Evolutionary conservation across 2,888 invertebrate species (phyloP), one percentile per base, ranked within the genome.

Genomic region (Liodrosophila aerea): DNA sequence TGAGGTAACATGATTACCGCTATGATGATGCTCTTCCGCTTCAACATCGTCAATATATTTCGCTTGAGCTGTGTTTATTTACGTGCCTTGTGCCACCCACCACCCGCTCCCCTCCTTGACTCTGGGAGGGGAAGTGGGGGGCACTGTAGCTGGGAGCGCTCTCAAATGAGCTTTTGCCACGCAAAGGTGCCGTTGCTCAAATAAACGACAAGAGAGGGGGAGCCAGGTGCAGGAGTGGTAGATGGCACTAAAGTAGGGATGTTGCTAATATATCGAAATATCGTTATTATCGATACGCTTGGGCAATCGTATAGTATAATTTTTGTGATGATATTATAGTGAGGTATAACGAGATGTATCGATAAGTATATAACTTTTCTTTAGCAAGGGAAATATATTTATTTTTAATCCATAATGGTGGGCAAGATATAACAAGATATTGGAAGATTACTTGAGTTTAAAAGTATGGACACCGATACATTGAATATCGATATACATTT

Each of bases 1-100:
- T 86, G 85, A 86, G 87, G 87, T 88, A 88, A 88, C 88, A 84
- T 88, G 88, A 88, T 88, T 88, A 88, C 87, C 86, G 85, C 85
- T 88, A 86, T 86, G 86, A 76, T 81, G 85, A 78, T 80, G 85
- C 77, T 86, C 78, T 81, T 84, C 83, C 85, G 80, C 75, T 76
- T 76, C 73, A 76, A 73, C 80, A 77, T 81, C 81, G 81, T 73
- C 77, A 77, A 77, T 77, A 77, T 77, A 77, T 77, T 77, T 77
- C 81, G 77, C 70, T 80, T 71, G 82, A 82, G 84, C 77, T 76
- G 80, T 77, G 77, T 80, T 77, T 77, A 77, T 78, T 77, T 78
- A 77, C 73, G 83, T 75, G 74, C 64, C 64, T 63, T 30, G 41
- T 22, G 11, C 29, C 13, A 7, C 22, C 11, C n/a, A 16, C 7